These are phyloP conservation scores for Lasiurus cinereus DNA, from an alignment of 2,113 vertebrate species.

Conservation along the genomic window DNA sequence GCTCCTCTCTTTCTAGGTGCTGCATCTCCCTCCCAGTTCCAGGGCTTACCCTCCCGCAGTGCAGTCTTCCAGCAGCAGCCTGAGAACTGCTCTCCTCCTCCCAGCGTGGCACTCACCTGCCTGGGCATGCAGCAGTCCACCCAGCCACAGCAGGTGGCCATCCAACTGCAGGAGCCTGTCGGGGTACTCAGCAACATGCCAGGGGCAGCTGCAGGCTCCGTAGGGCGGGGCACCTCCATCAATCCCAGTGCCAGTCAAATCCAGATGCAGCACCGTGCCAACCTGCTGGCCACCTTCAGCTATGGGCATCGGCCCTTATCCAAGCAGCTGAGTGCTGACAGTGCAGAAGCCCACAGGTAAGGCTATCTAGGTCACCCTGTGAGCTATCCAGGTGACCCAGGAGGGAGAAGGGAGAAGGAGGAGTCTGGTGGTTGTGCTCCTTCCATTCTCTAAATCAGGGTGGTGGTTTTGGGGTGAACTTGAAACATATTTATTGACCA, in stretches of 20 bases:
- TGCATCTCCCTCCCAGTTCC: constrained; percentile 93
- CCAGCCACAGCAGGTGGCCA: constrained; percentile 95
- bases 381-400: rapidly evolving
- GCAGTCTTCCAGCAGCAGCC: constrained; percentile 92
- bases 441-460: background rate
- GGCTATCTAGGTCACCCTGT: background rate
- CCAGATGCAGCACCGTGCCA: constrained; percentile 91
- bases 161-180: constrained; percentile 95
- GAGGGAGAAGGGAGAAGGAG: background rate
- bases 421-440: background rate
- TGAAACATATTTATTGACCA: background rate
- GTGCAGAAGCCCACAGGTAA: constrained; percentile 98
- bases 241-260: constrained; percentile 87
- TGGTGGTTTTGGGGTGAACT: background rate
- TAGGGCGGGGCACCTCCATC: constrained; percentile 84
- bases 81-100: constrained; percentile 93
- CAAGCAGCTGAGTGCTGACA: constrained; percentile 99
- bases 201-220: constrained; percentile 69
- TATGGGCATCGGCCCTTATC: constrained; percentile 95
- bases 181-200: constrained; percentile 89
- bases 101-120: constrained; percentile 89
- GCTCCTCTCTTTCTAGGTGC: constrained; percentile 86
- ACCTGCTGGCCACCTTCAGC: constrained; percentile 91
- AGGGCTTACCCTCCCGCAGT: constrained; percentile 89
- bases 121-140: constrained; percentile 91